Percentiles rank a stretch among this genome's conserved stretches.
Evolutionary conservation across 23 tunicate genomes (phyloP).

Genomic region (Trididemnum nubilum): DNA sequence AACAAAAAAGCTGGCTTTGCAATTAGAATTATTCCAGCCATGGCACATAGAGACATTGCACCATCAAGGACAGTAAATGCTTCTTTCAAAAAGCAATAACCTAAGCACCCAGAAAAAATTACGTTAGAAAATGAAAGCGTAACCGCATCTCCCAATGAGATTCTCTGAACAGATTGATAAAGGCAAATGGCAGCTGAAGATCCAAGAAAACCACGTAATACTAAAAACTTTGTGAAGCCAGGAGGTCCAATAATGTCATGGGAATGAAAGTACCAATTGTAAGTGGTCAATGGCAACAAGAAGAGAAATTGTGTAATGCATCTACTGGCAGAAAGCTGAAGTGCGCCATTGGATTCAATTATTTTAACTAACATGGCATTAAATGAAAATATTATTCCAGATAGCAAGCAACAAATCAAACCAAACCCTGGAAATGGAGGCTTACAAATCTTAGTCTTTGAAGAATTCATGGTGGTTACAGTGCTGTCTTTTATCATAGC

Average conservation of each 20-base stretch:
- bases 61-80: slow-evolving; percentile 45
- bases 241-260: slow-evolving; percentile 59
- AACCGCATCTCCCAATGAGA: slow-evolving; percentile 70
- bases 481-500: too few species aligned
- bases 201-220: slow-evolving; percentile 50
- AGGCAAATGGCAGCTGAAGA: slow-evolving; percentile 49
- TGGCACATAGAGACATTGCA: slow-evolving; percentile 30
- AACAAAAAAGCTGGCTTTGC: slow-evolving; percentile 64
- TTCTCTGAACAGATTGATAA: slow-evolving; percentile 38
- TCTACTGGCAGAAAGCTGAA: slow-evolving; percentile 37
- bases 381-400: slow-evolving; percentile 37
- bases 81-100: slow-evolving; percentile 40
- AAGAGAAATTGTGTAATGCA: slow-evolving; percentile 37
- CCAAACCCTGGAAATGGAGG: slow-evolving; percentile 58
- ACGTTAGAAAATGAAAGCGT: slow-evolving; percentile 49
- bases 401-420: slow-evolving; percentile 24
- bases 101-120: slow-evolving; percentile 43
- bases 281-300: slow-evolving; percentile 39
- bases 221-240: slow-evolving; percentile 33
- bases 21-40: slow-evolving; percentile 54
- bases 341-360: slow-evolving; percentile 21
- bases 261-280: slow-evolving; percentile 12
- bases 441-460: too few species aligned
- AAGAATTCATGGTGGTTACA: too few species aligned
- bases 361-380: slow-evolving; percentile 33